Evolutionary conservation across 2,113 vertebrate species (phyloP).

Genomic region (Megaptera novaeangliae): DNA sequence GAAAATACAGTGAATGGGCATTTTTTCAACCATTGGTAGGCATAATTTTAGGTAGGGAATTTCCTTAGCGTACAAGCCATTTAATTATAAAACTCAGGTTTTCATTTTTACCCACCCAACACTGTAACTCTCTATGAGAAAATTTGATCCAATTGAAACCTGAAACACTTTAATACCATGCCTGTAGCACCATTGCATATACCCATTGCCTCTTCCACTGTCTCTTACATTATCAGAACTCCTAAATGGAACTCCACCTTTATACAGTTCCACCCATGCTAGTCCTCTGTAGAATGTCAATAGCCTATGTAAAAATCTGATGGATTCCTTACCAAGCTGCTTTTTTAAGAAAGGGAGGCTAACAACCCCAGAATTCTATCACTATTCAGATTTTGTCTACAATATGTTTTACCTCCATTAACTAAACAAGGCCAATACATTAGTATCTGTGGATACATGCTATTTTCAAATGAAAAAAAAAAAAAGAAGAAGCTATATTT

Average conservation of each 20-base stretch:
- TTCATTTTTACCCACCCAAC: not conserved
- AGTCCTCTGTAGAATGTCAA: not conserved
- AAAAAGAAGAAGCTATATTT: not conserved
- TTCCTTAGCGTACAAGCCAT: not conserved
- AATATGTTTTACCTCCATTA: not conserved
- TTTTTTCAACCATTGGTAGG: not conserved
- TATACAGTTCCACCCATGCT: not conserved
- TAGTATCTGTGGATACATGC: not conserved
- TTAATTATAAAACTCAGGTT: not conserved
- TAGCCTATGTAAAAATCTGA: not conserved
- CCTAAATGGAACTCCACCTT: not conserved
- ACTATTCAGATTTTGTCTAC: not conserved
- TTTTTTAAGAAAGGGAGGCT: not conserved
- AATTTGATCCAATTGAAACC: not conserved
- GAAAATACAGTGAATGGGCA: not conserved
- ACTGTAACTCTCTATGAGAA: not conserved
- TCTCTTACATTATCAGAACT: not conserved
- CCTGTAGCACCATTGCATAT: not conserved
- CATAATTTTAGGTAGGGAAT: not conserved
- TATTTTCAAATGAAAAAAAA: not conserved
- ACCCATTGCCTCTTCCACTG: not conserved
- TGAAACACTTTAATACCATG: not conserved
- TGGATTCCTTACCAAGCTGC: not conserved
- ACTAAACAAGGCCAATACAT: not conserved
- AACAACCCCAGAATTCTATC: not conserved